These are phyloP conservation scores for Protodeltote pygarga DNA, from an alignment of 2,888 invertebrate species.

Conservation along the genomic window DNA sequence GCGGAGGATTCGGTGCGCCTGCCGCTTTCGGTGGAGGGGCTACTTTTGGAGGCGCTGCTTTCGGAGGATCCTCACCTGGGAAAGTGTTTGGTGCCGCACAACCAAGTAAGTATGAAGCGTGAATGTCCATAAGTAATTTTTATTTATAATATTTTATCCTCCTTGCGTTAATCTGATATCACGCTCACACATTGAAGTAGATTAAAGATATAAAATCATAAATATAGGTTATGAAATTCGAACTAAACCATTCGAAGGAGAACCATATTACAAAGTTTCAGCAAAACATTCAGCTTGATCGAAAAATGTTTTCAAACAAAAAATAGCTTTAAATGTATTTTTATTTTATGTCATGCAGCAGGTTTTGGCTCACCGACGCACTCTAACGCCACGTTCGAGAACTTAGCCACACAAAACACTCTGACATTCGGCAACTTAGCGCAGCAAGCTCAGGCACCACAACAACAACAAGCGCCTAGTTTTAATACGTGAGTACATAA, in stretches of 20 bases:
- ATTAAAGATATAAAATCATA: no score
- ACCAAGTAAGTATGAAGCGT: conserved; percentile 55
- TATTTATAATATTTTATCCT: no score
- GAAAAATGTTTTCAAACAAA: no score
- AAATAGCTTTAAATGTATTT: no score
- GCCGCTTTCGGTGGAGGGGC: conserved; percentile 84
- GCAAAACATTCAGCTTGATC: no score
- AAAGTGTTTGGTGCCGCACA: conserved; percentile 73
- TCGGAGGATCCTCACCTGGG: conserved; percentile 83
- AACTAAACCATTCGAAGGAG: no score
- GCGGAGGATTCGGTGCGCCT: conserved; percentile 72
- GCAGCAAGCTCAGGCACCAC: conserved; percentile 78
- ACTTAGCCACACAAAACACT: conserved; percentile 88
- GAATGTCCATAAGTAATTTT: neutral
- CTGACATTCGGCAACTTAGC: conserved; percentile 89
- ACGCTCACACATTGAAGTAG: no score
- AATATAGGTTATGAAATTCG: no score
- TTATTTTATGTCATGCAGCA: no score
- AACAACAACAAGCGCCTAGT: conserved; percentile 65
- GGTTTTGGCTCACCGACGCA: conserved; percentile 82
- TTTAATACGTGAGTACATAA: conserved; percentile 81
- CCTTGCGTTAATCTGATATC: no score
- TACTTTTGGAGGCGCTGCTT: conserved; percentile 81
- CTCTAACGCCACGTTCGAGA: conserved; percentile 88
- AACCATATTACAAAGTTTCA: no score